Conservation (phyloP, 1,140 invertebrate genomes). For the Nasonia vitripennis region DNA sequence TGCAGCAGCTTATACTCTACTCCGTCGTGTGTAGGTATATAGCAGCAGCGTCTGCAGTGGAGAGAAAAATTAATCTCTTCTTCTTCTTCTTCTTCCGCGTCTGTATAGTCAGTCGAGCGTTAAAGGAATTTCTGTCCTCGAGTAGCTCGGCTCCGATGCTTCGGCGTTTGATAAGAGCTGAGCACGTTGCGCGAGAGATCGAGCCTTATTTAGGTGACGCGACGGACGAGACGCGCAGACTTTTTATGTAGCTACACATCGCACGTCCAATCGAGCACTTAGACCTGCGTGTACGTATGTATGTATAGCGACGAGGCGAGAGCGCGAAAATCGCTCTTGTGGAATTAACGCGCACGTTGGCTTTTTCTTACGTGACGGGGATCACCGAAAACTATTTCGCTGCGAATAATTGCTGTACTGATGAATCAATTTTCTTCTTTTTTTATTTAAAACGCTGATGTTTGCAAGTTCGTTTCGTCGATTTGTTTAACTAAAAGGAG, state of each 20-base stretch:
- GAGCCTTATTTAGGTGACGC: slow-evolving; percentile 35
- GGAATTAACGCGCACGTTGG: not conserved
- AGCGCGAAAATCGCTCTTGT: slow-evolving; percentile 14
- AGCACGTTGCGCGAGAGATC: not conserved
- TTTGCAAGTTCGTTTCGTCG: no score
- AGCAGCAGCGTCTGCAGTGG: not conserved
- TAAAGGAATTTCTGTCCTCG: slow-evolving; percentile 26
- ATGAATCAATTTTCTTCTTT: no score
- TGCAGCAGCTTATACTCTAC: not conserved
- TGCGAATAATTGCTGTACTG: no score
- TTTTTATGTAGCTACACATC: slow-evolving; percentile 34
- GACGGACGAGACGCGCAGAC: not conserved
- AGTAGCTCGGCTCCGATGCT: not conserved
- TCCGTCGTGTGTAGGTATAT: not conserved
- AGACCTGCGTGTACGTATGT: not conserved
- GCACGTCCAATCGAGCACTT: slow-evolving; percentile 2
- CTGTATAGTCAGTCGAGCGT: not conserved
- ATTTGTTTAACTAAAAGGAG: no score
- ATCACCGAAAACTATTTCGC: not conserved
- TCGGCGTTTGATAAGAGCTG: slow-evolving; percentile 25
- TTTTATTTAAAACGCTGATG: no score
- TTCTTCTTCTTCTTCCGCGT: slow-evolving; percentile 7
- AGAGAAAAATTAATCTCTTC: not conserved
- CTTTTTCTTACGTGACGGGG: not conserved
- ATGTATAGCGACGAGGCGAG: not conserved